Percentiles rank a stretch among this genome's conserved stretches.
These are phyloP conservation scores for Furcifer pardalis DNA, from an alignment of 2,797 vertebrate genomes.

Conservation along the genomic window DNA sequence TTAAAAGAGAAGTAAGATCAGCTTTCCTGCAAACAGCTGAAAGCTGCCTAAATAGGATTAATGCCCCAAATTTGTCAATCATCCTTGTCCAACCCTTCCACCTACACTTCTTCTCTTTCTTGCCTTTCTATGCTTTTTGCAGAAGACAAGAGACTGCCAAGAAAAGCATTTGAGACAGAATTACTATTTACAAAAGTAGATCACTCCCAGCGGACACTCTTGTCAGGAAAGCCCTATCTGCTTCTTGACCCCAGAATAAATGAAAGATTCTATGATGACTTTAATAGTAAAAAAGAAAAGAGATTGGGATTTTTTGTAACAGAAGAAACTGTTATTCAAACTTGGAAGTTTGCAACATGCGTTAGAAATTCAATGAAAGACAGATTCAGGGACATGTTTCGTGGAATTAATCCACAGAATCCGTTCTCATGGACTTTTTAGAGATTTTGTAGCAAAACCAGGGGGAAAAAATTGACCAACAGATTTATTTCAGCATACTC, in stretches of 20 bases:
- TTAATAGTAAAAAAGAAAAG: background rate
- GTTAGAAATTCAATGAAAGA: background rate
- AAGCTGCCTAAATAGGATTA: conserved; percentile 55
- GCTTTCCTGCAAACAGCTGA: conserved; percentile 61
- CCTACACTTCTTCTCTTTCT: background rate
- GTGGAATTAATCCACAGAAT: too few species aligned
- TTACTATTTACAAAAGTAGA: conserved; percentile 45
- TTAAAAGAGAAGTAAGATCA: conserved; percentile 47
- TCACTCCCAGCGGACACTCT: background rate
- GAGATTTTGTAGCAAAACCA: background rate
- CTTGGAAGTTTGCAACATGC: background rate
- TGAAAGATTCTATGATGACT: background rate
- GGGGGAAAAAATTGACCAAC: background rate
- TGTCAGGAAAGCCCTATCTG: conserved; percentile 13
- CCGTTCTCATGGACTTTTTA: too few species aligned
- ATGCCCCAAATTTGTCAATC: conserved; percentile 36
- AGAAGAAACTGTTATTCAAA: conserved; percentile 8
- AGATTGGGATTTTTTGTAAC: background rate
- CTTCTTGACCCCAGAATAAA: conserved; percentile 35
- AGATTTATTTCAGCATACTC: too few species aligned
- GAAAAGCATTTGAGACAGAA: conserved; percentile 34
- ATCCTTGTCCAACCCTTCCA: conserved; percentile 9
- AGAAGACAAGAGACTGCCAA: conserved; percentile 46
- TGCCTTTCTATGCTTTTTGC: conserved; percentile 50
- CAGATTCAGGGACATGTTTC: background rate